Conservation (phyloP, 2,113 vertebrate species). For the Calidris pygmaea region DNA sequence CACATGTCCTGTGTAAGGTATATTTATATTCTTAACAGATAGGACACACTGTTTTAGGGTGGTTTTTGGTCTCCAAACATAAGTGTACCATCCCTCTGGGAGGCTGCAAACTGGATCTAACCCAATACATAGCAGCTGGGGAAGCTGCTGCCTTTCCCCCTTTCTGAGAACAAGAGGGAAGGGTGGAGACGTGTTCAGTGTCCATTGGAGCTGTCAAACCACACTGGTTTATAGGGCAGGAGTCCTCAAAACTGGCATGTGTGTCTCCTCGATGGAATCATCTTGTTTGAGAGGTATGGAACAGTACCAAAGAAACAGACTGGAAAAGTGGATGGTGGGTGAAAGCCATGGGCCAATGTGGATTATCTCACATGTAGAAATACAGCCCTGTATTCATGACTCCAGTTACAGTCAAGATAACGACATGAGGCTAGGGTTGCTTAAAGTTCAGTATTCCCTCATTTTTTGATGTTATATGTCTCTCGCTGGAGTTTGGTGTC, state of each 20-base stretch:
- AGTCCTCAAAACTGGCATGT: background rate
- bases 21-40: background rate
- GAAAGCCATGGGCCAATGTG: background rate
- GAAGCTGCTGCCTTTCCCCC: background rate
- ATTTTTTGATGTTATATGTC: accelerated
- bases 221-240: background rate
- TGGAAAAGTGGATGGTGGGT: background rate
- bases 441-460: background rate
- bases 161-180: background rate
- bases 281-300: background rate
- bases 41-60: background rate
- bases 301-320: background rate
- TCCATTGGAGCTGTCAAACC: background rate
- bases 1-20: background rate
- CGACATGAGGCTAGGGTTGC: accelerated
- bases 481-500: background rate
- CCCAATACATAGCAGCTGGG: background rate
- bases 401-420: background rate
- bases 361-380: background rate
- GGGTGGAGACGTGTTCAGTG: accelerated
- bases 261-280: background rate
- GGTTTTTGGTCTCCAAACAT: background rate
- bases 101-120: background rate
- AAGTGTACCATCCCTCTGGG: background rate
- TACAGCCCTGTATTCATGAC: accelerated